Percentiles rank a stretch among this genome's conserved stretches.
phyloP scores from a whole-genome alignment of 2,888 invertebrate genomes.

The Agelastica alni region DNA sequence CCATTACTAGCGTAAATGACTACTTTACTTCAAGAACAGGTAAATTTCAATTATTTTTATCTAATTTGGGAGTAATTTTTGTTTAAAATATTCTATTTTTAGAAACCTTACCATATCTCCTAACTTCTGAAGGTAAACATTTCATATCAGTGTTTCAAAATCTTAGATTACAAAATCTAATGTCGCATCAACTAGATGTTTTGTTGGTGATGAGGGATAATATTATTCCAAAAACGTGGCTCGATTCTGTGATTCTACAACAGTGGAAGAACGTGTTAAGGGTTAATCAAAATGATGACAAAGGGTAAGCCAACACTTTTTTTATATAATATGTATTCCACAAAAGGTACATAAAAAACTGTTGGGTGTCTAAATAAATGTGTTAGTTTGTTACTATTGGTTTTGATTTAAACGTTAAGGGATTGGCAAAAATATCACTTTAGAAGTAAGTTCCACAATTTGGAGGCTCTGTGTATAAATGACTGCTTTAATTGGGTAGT shows the following conservation, averaged over 20 bases:
- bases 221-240: conserved; percentile 71
- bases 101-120: conserved; percentile 61
- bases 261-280: conserved; percentile 73
- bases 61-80: too few species aligned
- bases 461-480: too few species aligned
- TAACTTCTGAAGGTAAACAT: conserved; percentile 63
- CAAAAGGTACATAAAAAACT: too few species aligned
- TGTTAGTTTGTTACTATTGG: too few species aligned
- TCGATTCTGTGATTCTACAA: conserved; percentile 65
- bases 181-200: conserved; percentile 72
- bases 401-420: too few species aligned
- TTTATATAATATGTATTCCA: too few species aligned
- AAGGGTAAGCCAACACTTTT: conserved; percentile 70
- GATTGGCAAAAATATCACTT: too few species aligned
- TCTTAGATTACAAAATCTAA: conserved; percentile 69
- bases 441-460: too few species aligned
- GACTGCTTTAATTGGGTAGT: too few species aligned
- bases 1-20: conserved; percentile 47
- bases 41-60: too few species aligned
- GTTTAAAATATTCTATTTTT: conserved; percentile 21
- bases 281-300: conserved; percentile 71
- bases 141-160: conserved; percentile 67
- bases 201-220: conserved; percentile 69
- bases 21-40: conserved; percentile 57
- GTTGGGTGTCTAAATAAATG: too few species aligned